phyloP scores from a whole-genome alignment of 2,113 vertebrate species.

The Cariama cristata region DNA sequence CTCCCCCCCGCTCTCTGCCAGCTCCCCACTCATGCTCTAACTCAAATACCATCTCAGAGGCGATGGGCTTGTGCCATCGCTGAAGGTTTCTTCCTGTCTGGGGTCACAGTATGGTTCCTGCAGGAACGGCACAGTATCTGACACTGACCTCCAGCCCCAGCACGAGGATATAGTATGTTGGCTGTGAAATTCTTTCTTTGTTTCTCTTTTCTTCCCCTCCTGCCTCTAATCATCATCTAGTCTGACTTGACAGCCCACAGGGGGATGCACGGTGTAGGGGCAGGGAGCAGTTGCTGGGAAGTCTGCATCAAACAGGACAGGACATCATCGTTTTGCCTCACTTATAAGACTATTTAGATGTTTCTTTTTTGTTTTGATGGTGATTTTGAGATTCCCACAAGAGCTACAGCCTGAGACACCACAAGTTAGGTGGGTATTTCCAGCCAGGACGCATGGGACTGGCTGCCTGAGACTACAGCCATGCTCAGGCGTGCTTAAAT shows the following conservation, averaged over 20 bases:
- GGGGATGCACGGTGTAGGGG: neutral
- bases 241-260: neutral
- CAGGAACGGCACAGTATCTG: rapidly evolving
- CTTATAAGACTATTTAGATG: neutral
- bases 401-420: neutral
- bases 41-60: neutral
- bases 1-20: neutral
- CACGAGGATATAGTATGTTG: rapidly evolving
- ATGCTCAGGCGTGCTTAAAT: neutral
- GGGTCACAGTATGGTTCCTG: neutral
- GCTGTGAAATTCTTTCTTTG: neutral
- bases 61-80: neutral
- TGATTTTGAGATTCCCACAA: neutral
- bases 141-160: neutral
- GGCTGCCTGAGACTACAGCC: neutral
- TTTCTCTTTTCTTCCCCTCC: neutral
- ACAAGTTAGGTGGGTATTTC: neutral
- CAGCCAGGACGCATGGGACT: neutral
- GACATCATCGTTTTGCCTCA: rapidly evolving
- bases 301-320: neutral
- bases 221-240: neutral
- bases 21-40: neutral
- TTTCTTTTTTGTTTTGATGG: neutral
- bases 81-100: neutral
- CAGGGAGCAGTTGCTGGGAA: neutral